Evolutionary conservation across 2,797 vertebrate genomes (phyloP), one percentile per base, ranked within the genome.

Genomic region (Thaleichthys pacificus): DNA sequence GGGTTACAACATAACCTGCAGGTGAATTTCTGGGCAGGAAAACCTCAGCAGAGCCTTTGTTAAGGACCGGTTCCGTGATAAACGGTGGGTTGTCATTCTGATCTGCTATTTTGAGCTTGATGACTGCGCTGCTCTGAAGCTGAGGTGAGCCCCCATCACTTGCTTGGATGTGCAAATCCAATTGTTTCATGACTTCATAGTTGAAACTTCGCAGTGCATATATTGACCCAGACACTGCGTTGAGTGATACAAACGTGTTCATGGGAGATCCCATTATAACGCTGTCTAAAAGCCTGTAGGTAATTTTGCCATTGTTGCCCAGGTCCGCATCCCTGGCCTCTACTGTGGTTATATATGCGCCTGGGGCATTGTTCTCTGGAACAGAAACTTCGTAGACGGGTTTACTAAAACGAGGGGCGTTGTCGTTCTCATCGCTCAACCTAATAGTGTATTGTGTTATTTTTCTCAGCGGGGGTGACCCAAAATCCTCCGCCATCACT

Each of bases 141-240:
- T 95, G 96, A 0, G 97, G 97, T 61, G 94, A 94, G 2, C 97
- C 97, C 7, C 95, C 93, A 1, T 99, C 97, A 3, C 92, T 95
- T 0, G 97, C 97, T 72, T 95, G 95, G 69, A 99, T 85, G 66
- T 94, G 92, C 49, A 98, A 84, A 77, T 98, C 96, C 11, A 98
- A 61, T 79, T 95, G 93, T 78, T 93, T 95, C 81, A 96, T 94
- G 7, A 95, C 92, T 83, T 99, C 97, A 0, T 96, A 96, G 87
- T 98, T 97, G 76, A 98, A 97, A n/a, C 95, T 97, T 72, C 96
- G 94, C 24, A 98, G 90, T 0, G 97, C 96, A 26, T 98, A 98
- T 64, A 99, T 91, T 5, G 96, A 95, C 5, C 97, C 97, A 0
- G 95, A 97, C 8, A 95, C 93, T 0, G 97, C 96, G 68, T 98